Base-by-base conservation (phyloP, 2,888 invertebrate genomes). In the Ernsta delagoae region DNA sequence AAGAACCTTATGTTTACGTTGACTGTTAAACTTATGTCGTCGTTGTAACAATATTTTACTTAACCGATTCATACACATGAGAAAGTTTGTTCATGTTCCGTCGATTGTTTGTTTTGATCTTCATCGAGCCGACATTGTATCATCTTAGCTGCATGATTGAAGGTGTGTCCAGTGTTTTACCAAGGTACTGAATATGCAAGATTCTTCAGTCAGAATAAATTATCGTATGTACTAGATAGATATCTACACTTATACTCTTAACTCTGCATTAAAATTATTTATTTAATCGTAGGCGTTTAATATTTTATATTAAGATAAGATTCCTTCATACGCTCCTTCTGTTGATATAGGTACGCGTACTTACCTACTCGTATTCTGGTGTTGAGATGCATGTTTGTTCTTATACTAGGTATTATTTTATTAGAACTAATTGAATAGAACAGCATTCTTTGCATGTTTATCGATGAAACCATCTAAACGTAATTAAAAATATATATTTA, bases 1-100 rank as follows among this genome's bases (percentile, higher is more conserved):
- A 76, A 86, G 91, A 89, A 91, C 79, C 81, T 78, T 72, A 83
- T 89, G 89, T 89, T 90, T 91, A 87, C 85, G 88, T 89, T 89
- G 82, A 83, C 84, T 84, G 85, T 83, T 86, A 84, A 88, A 85
- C 86, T 89, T 85, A 83, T 87, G 88, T 88, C 87, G 83, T 78
- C 82, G 84, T 87, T 88, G 89, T 88, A 83, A 89, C 81, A 90
- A 87, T 86, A 85, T 86, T 89, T 85, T 80, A 84, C 82, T 86
- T 85, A 83, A 65, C 71, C 63, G 72, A 70, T 71, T 71, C 68
- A 72, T 74, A 74, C 71, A 74, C 75, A 73, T 75, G 75, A 75
- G 77, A 77, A 77, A 75, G 75, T 75, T 75, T 77, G 72, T 73
- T 62, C 72, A 74, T 68, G 45, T 65, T 7, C 59, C 60, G 50